phyloP scores from a whole-genome alignment of 2,888 invertebrate species.

The Toxonevra muliebris region DNA sequence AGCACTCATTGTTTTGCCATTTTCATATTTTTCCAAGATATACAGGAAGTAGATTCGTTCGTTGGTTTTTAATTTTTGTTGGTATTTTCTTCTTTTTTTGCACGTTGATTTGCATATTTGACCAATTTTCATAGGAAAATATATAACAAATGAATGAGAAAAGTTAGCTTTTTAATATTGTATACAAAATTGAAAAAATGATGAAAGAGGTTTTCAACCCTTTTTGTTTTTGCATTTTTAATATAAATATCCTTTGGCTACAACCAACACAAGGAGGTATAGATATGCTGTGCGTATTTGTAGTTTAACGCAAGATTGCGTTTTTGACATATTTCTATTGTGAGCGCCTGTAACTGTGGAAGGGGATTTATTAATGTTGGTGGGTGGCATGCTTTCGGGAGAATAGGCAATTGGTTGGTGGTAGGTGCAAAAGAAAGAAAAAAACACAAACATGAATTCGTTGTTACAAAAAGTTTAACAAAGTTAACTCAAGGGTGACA shows the following conservation, averaged over 20 bases:
- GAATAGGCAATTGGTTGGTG: background rate
- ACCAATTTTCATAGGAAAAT: constrained; percentile 20
- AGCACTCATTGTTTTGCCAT: constrained; percentile 21
- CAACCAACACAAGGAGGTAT: background rate
- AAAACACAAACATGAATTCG: background rate
- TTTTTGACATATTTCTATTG: background rate
- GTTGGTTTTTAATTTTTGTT: constrained; percentile 1
- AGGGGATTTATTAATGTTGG: background rate
- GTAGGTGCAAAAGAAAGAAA: no score
- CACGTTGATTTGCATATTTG: constrained; percentile 33
- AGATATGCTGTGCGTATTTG: background rate
- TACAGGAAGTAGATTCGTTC: constrained; percentile 1
- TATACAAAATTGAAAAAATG: background rate
- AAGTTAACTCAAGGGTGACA: constrained; percentile 17
- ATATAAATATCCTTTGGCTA: constrained; percentile 19
- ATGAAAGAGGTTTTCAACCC: background rate
- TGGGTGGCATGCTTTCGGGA: constrained; percentile 9
- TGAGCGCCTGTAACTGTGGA: background rate
- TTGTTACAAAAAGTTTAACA: constrained; percentile 6
- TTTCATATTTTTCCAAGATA: constrained; percentile 23
- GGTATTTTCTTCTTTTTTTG: background rate
- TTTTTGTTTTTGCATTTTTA: constrained; percentile 22
- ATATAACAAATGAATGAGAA: constrained; percentile 21
- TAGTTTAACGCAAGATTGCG: constrained; percentile 6
- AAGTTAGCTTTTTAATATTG: constrained; percentile 19